A percentile compares a stretch with the other conserved stretches of the same genome.
phyloP scores from a whole-genome alignment of 2,797 vertebrate species.

The Trachurus trachurus region DNA sequence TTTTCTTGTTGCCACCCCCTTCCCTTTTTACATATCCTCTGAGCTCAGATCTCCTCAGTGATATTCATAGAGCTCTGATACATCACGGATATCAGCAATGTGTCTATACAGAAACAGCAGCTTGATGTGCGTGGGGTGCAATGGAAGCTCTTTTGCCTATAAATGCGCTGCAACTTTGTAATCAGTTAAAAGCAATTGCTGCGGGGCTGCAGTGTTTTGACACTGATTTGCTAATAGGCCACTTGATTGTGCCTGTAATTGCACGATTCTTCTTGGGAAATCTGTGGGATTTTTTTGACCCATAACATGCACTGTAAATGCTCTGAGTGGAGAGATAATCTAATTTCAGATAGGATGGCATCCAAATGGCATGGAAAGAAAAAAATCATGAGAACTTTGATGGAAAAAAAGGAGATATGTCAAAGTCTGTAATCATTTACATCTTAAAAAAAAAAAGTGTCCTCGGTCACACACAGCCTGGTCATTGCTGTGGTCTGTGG shows the following conservation, averaged over 20 bases:
- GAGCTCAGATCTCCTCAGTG: constrained; percentile 11
- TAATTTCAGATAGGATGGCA: constrained; percentile 61
- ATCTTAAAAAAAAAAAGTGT: constrained; percentile 20
- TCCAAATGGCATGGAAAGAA: constrained; percentile 54
- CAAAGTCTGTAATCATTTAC: constrained; percentile 42
- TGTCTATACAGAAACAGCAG: constrained; percentile 11
- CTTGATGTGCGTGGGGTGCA: constrained; percentile 2
- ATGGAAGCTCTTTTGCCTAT: neutral
- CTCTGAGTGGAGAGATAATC: constrained; percentile 41
- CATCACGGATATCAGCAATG: constrained; percentile 7
- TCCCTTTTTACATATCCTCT: constrained; percentile 20
- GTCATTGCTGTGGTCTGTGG: constrained; percentile 74
- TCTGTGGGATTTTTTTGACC: constrained; percentile 30
- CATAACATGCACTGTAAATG: constrained; percentile 21
- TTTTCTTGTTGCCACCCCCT: constrained; percentile 1
- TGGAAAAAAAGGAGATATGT: constrained; percentile 51
- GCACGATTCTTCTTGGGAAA: constrained; percentile 12
- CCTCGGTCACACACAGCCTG: constrained; percentile 37
- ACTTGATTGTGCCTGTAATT: constrained; percentile 50
- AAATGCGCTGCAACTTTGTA: neutral
- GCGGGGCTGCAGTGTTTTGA: constrained; percentile 36
- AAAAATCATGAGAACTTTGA: constrained; percentile 65
- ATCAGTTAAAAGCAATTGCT: constrained; percentile 6
- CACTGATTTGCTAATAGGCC: constrained; percentile 46
- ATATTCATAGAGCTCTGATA: constrained; percentile 40